Base-by-base conservation (phyloP, 2,888 invertebrate genomes). In the Chymomyza fuscimana region DNA sequence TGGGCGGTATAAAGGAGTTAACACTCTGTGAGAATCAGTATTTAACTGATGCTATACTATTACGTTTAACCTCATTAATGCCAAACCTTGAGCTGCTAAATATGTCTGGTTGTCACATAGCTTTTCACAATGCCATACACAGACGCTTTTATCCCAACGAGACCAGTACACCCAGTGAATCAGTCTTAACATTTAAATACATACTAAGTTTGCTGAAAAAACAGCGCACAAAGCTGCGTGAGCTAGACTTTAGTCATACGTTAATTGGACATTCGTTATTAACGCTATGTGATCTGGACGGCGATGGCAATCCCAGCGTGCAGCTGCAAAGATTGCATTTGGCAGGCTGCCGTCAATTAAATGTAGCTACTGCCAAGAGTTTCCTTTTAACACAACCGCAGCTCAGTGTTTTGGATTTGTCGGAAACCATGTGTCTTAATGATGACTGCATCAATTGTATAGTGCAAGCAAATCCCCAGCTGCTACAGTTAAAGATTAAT, bases 21-120 rank as follows among this genome's bases (percentile, higher is more conserved):
- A 94, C 94, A 68, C 90, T 96, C 68, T 93, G 94, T 22, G 93
- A 94, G 52, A 95, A 96, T 87, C 93, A 95, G 76, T 95, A 95
- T 89, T 92, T 96, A 51, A 95, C 95, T 2, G 96, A 96, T 93
- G 94, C 94, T n/a, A 92, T 95, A 12, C 94, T 96, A 65, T 93
- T 94, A 81, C 93, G 95, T 81, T 93, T 96, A 83, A 92, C 94
- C 2, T 92, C 93, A 7, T 92, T 94, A 12, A 94, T 94, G 75
- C 94, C 94, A 58, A 92, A 93, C 68, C 88, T 96, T 19, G 93
- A 94, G 72, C 92, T 93, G 16, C 90, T 96, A 0, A 94, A 94
- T 84, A 91, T 96, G 73, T 94, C 94, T 6, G 94, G 93, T 9
- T 95, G 95, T 79, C 95, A 95, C 69, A 93, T 96, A 63, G 94